These are phyloP conservation scores for Crioceris asparagi DNA, from an alignment of 2,888 invertebrate genomes.

Conservation along the genomic window DNA sequence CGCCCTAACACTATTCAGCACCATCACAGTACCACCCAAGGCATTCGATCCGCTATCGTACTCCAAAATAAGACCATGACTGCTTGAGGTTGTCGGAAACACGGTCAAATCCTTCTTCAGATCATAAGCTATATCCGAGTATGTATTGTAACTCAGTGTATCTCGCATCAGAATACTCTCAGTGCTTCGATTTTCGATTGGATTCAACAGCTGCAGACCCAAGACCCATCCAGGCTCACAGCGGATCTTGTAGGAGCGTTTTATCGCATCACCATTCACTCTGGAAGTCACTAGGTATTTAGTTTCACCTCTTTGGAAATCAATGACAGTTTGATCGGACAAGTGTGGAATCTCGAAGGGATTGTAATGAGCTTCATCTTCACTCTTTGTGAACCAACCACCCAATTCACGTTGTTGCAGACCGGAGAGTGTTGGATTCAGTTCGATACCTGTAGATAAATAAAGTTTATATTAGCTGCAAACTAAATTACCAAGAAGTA, in stretches of 20 bases:
- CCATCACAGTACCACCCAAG: constrained; percentile 71
- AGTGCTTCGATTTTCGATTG: constrained; percentile 77
- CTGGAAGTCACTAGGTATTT: constrained; percentile 70
- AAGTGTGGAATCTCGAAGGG: constrained; percentile 61
- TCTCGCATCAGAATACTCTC: constrained; percentile 75
- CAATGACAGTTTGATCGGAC: constrained; percentile 36
- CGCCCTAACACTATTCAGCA: constrained; percentile 61
- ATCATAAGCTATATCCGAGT: constrained; percentile 63
- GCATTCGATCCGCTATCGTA: constrained; percentile 72
- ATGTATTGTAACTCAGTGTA: constrained; percentile 54
- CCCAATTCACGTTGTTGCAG: constrained; percentile 78
- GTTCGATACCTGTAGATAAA: constrained; percentile 86
- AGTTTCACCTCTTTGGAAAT: constrained; percentile 48
- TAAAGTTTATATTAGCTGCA: too few species aligned
- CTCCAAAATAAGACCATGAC: constrained; percentile 67
- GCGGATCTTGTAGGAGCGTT: constrained; percentile 49
- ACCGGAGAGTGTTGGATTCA: constrained; percentile 78
- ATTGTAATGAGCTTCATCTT: constrained; percentile 63
- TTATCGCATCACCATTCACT: constrained; percentile 44
- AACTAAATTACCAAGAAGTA: too few species aligned
- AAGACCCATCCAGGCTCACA: constrained; percentile 77
- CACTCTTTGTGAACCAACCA: constrained; percentile 69
- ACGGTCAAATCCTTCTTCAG: constrained; percentile 73
- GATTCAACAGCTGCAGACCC: constrained; percentile 82
- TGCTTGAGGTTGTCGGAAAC: constrained; percentile 82